Conservation (phyloP, 2,888 invertebrate genomes). For the Caenorhabditis sp. region DNA sequence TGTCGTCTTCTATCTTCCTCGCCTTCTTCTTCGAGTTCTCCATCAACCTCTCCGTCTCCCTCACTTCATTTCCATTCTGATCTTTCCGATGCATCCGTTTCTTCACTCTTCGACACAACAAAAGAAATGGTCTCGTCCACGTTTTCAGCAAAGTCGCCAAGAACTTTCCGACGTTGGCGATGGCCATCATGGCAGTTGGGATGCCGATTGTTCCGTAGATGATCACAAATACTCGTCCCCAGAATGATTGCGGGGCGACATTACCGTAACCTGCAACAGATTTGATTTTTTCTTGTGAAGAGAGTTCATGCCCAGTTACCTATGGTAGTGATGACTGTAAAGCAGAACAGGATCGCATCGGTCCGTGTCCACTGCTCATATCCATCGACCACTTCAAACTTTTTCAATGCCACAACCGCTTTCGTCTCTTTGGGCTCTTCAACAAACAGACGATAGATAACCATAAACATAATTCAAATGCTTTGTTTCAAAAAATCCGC, state of each 20-base stretch:
- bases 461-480: constrained; percentile 35
- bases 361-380: constrained; percentile 77
- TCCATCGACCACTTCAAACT: constrained; percentile 59
- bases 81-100: constrained; percentile 41
- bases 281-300: background rate
- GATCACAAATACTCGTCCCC: constrained; percentile 79
- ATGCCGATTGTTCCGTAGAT: constrained; percentile 80
- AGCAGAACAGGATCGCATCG: constrained; percentile 80
- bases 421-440: constrained; percentile 31
- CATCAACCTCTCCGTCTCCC: constrained; percentile 71
- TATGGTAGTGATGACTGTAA: constrained; percentile 81
- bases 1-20: constrained; percentile 49
- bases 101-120: constrained; percentile 36
- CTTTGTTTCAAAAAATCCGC: constrained; percentile 13
- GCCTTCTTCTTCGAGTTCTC: constrained; percentile 68
- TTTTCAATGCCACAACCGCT: constrained; percentile 46
- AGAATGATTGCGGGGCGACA: constrained; percentile 77
- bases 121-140: constrained; percentile 73
- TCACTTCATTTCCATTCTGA: constrained; percentile 53
- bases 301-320: constrained; percentile 60
- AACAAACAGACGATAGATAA: background rate
- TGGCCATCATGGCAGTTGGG: constrained; percentile 81
- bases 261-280: constrained; percentile 78
- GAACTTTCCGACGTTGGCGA: constrained; percentile 81
- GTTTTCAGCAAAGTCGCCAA: constrained; percentile 76